Evolutionary conservation across 2,113 vertebrate species (phyloP), one percentile per base, ranked within the genome.

Genomic region (Engystomops pustulosus): DNA sequence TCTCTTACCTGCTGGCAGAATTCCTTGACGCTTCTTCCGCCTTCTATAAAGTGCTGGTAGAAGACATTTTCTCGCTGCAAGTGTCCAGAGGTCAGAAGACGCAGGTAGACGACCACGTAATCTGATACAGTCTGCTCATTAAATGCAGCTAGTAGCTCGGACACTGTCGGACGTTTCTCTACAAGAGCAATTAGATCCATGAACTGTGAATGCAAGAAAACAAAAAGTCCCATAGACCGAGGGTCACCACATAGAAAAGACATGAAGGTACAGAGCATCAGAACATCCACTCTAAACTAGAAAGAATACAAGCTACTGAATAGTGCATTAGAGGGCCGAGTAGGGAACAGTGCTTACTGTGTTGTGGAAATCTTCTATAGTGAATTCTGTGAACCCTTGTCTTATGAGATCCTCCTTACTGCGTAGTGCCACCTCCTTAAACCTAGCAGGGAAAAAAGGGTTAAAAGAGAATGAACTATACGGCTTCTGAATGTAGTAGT

Each of bases 41-140:
- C 97, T 89, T 98, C 97, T 2, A 98, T 97, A 93, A 98, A 98
- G 88, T 97, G 96, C 93, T 98, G 93, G 32, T 98, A 98, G 89
- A 98, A 98, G 84, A 87, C 86, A n/a, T 94, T 92, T 89, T 98
- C 95, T 0, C 96, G 92, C 93, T 98, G 97, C 80, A 98, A 92
- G 92, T 95, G 96, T 81, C 97, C 96, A 0, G 97, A 98, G 36
- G 97, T 98, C 83, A 98, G 95, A 88, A 98, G 95, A 81, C 97
- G 93, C 89, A 98, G 88, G 91, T 98, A 98, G 4, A 98, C 97
- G 20, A 98, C 97, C 87, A 98, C 92, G 55, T 98, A 98, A 89
- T 98, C 97, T 0, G 97, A 98, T 62, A 96, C 94, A 76, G 95
- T 96, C 91, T 98, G 97, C 90, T 98, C 97, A 2, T 98, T 98